phyloP scores from a whole-genome alignment of 2,797 vertebrate genomes.

The Tragopan temminckii region DNA sequence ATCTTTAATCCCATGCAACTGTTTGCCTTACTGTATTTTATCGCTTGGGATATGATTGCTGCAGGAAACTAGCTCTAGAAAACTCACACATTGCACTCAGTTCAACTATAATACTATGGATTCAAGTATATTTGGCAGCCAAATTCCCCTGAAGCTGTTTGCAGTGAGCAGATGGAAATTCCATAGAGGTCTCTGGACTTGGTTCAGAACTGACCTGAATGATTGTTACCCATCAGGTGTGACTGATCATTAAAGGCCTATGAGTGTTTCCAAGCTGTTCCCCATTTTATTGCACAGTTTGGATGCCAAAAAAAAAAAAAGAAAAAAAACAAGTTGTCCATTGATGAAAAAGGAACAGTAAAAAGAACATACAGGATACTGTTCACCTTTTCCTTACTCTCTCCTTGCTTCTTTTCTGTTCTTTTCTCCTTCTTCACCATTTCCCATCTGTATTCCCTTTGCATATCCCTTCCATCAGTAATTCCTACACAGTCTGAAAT shows the following conservation, averaged over 20 bases:
- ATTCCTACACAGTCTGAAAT: constrained; percentile 19
- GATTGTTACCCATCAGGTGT: constrained; percentile 49
- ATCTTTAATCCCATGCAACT: neutral
- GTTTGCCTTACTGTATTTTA: neutral
- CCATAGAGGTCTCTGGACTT: constrained; percentile 4
- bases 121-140: neutral
- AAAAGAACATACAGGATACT: neutral
- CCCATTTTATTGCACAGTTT: neutral
- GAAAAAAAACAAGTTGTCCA: neutral
- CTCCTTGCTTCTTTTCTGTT: neutral
- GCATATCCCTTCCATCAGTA: neutral
- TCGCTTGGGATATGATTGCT: neutral
- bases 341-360: neutral
- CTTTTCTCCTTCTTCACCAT: neutral
- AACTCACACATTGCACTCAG: neutral
- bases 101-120: neutral
- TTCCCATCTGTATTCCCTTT: neutral
- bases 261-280: constrained; percentile 33
- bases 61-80: neutral
- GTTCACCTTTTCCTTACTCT: neutral
- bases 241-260: constrained; percentile 23
- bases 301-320: neutral
- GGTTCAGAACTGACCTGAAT: neutral
- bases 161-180: constrained; percentile 26
- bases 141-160: neutral